Percentiles rank a stretch among this genome's conserved stretches.
These are phyloP conservation scores for Oligia latruncula DNA, from an alignment of 2,888 invertebrate genomes.

Conservation along the genomic window DNA sequence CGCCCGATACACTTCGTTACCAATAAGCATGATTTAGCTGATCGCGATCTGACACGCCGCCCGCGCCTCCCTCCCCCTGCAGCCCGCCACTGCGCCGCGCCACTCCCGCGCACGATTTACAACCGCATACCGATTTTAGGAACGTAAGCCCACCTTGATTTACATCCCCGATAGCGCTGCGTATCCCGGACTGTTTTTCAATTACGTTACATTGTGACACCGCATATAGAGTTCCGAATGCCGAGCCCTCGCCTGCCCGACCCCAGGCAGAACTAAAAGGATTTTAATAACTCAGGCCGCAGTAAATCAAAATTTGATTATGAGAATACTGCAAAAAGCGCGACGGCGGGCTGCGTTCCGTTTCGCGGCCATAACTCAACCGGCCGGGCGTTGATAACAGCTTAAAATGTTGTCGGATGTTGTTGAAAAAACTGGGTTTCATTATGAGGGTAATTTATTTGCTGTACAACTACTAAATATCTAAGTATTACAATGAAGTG, in stretches of 20 bases:
- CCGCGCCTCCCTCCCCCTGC: constrained; percentile 16
- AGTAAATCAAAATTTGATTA: constrained; percentile 88
- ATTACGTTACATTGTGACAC: constrained; percentile 78
- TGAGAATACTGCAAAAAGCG: constrained; percentile 80
- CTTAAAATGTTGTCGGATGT: constrained; percentile 80
- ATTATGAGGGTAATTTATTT: constrained; percentile 80
- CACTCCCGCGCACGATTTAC: constrained; percentile 65
- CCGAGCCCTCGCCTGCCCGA: constrained; percentile 50
- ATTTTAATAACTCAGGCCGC: constrained; percentile 79
- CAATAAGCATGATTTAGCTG: constrained; percentile 84
- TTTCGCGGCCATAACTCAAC: constrained; percentile 77
- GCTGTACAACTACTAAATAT: constrained; percentile 81
- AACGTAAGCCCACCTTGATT: constrained; percentile 63
- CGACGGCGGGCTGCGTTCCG: constrained; percentile 47
- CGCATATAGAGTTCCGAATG: constrained; percentile 66
- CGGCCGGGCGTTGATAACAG: constrained; percentile 77
- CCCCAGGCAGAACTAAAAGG: constrained; percentile 74
- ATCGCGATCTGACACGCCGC: constrained; percentile 75
- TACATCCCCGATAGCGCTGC: constrained; percentile 60
- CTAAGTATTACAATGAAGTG: constrained; percentile 85
- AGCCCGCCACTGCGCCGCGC: constrained; percentile 28
- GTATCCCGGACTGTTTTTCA: constrained; percentile 69
- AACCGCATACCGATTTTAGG: constrained; percentile 63
- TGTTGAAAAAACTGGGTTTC: constrained; percentile 77
- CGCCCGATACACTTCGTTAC: constrained; percentile 83